These are phyloP conservation scores for Caerostris extrusa DNA, from an alignment of 1,140 invertebrate genomes.

Conservation along the genomic window DNA sequence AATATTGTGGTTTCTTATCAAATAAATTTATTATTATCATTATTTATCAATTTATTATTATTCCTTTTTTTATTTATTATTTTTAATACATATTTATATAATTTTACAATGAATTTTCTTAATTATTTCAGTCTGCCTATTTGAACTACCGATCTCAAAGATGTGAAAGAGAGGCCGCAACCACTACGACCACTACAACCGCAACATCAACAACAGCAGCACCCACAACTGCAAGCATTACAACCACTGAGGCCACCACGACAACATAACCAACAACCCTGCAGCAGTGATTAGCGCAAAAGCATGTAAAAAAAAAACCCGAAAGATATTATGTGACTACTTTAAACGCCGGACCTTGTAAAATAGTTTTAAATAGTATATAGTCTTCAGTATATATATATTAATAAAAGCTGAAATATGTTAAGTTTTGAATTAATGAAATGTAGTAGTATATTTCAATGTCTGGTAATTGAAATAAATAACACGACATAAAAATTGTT, in stretches of 20 bases:
- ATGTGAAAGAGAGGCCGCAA: background rate
- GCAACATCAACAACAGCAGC: background rate
- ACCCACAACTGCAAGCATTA: background rate
- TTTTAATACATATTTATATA: background rate
- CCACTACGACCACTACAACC: background rate
- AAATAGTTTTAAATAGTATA: no score
- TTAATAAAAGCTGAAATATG: no score
- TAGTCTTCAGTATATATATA: no score
- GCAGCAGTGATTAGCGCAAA: background rate
- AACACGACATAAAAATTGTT: no score
- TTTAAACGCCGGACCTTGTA: background rate
- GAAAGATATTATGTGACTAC: background rate
- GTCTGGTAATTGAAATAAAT: no score
- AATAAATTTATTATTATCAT: no score
- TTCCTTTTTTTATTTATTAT: no score
- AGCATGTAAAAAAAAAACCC: background rate
- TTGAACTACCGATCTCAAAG: background rate
- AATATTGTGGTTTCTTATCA: no score
- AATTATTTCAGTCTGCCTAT: background rate
- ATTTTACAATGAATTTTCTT: background rate
- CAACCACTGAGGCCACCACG: background rate
- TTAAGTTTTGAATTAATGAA: no score
- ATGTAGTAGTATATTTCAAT: no score
- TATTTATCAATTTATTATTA: no score
- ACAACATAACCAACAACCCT: background rate